Evolutionary conservation across 2,797 vertebrate genomes (phyloP).

Genomic region (Poecilia gillii): DNA sequence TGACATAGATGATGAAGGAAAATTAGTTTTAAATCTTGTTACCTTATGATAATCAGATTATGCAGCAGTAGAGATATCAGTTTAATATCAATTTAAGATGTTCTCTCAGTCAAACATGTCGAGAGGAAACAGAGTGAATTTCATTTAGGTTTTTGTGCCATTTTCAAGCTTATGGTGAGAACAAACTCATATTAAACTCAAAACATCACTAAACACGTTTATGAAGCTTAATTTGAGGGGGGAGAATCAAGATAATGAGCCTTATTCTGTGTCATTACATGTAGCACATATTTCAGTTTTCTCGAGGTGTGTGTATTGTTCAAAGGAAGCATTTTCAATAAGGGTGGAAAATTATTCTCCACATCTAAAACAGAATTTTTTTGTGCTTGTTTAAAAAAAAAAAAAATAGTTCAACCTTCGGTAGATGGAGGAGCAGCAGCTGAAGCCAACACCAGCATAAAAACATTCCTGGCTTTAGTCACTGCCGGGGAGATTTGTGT

Average conservation of each 20-base stretch:
- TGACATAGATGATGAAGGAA: neutral
- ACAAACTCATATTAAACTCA: neutral
- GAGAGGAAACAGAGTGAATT: neutral
- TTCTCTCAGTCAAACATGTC: neutral
- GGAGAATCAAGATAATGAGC: too few species aligned
- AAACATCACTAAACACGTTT: neutral
- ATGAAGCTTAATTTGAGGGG: neutral
- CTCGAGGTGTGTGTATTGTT: neutral
- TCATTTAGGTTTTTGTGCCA: neutral
- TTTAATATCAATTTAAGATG: neutral
- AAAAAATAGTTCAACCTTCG: slow-evolving; percentile 5
- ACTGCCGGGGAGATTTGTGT: slow-evolving; percentile 31
- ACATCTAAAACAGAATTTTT: slow-evolving; percentile 22
- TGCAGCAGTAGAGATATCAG: neutral
- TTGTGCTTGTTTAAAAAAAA: neutral
- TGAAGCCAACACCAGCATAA: slow-evolving; percentile 32
- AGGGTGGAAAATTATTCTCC: slow-evolving; percentile 17
- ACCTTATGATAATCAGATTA: neutral
- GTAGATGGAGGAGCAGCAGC: slow-evolving; percentile 10
- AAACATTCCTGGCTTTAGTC: slow-evolving; percentile 33
- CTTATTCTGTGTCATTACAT: neutral
- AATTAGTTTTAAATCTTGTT: neutral
- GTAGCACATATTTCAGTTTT: slow-evolving; percentile 18
- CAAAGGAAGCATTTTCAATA: neutral
- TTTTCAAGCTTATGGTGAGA: neutral